Evolutionary conservation across 1,140 invertebrate species (phyloP).

Genomic region (Popillia japonica): DNA sequence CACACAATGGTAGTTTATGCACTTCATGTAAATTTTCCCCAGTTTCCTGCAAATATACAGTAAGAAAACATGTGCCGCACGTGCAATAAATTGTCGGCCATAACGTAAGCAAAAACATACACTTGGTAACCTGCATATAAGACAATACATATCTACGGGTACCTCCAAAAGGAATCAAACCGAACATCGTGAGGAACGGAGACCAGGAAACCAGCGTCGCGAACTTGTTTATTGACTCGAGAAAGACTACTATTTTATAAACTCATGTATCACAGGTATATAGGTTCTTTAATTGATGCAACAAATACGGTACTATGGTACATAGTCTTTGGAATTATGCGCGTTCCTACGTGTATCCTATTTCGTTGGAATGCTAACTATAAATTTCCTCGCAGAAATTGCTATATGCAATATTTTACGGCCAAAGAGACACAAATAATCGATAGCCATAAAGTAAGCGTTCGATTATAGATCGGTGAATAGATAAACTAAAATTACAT

Average conservation of each 20-base stretch:
- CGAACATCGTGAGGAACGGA: constrained; percentile 23
- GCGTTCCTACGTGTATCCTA: constrained; percentile 18
- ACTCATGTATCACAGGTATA: constrained; percentile 27
- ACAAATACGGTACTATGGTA: constrained; percentile 10
- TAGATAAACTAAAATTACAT: constrained; percentile 29
- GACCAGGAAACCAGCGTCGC: constrained; percentile 9
- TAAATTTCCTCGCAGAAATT: constrained; percentile 16
- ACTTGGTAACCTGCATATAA: constrained; percentile 19
- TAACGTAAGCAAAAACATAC: constrained; percentile 27
- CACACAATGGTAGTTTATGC: constrained; percentile 30
- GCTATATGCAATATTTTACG: not conserved
- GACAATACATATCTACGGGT: constrained; percentile 8
- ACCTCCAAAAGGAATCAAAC: constrained; percentile 31
- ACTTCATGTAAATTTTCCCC: constrained; percentile 29
- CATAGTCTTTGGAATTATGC: constrained; percentile 13
- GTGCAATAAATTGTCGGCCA: constrained; percentile 30
- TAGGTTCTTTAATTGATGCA: constrained; percentile 32
- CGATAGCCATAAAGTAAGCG: not conserved
- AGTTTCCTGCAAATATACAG: constrained; percentile 31
- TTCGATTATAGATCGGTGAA: constrained; percentile 25
- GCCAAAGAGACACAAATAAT: constrained; percentile 14
- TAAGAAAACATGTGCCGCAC: constrained; percentile 33
- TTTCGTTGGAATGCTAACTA: constrained; percentile 12
- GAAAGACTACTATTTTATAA: constrained; percentile 31
- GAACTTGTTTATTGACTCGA: constrained; percentile 26